phyloP scores from a whole-genome alignment of 30 jellyfish, hydroid and myxozoan species.

The Pelagia noctiluca region DNA sequence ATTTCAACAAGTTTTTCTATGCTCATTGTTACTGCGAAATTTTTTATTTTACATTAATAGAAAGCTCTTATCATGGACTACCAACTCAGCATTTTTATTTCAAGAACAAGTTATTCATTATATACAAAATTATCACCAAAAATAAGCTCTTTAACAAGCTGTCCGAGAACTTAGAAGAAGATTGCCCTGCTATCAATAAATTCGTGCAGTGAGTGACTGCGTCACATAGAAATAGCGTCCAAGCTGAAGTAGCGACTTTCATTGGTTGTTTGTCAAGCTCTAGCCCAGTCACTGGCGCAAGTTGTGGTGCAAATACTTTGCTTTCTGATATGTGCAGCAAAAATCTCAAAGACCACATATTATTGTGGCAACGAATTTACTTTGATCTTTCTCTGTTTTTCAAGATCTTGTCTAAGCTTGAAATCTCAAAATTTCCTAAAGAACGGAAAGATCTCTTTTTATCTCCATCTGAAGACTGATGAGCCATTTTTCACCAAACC shows the following conservation, averaged over 20 bases:
- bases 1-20: too few species aligned
- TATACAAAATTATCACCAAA: too few species aligned
- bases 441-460: too few species aligned
- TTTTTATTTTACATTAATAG: too few species aligned
- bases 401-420: conserved; percentile 10
- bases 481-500: conserved; percentile 3
- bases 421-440: background rate
- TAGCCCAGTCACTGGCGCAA: conserved; percentile 12
- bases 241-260: conserved; percentile 4
- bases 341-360: background rate
- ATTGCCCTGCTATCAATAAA: too few species aligned
- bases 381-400: background rate
- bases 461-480: background rate
- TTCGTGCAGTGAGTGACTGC: too few species aligned
- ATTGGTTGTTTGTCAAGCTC: conserved; percentile 12
- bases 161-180: too few species aligned
- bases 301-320: conserved; percentile 12
- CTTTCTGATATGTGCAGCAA: background rate
- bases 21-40: too few species aligned
- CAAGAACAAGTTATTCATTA: too few species aligned
- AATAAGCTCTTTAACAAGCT: too few species aligned
- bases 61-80: too few species aligned
- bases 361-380: conserved; percentile 7
- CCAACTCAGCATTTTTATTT: too few species aligned
- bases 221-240: background rate